phyloP scores from a whole-genome alignment of 1,140 invertebrate genomes.

The Drosophila pallidifrons region DNA sequence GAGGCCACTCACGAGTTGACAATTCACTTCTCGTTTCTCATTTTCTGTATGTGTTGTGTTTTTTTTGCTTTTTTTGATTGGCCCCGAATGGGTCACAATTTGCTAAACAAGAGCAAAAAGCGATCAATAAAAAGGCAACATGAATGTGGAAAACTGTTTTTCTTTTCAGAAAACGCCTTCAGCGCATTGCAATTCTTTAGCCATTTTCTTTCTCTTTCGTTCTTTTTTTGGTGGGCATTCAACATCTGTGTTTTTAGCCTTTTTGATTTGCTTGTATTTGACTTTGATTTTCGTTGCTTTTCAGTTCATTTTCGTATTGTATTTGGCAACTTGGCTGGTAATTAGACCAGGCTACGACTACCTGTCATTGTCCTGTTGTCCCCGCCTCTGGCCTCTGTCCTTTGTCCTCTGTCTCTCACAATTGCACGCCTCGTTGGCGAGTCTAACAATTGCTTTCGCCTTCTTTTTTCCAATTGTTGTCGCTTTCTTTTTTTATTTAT shows the following conservation, averaged over 20 bases:
- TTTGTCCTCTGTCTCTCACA: background rate
- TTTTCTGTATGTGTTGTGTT: no score
- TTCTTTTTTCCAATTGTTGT: conserved; percentile 15
- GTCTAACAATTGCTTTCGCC: background rate
- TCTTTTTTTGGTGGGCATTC: background rate
- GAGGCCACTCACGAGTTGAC: conserved; percentile 8
- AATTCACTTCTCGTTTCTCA: conserved; percentile 5
- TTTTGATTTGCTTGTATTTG: background rate
- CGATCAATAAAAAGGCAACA: conserved; percentile 21
- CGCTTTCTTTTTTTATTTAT: background rate
- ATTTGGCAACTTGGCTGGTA: conserved; percentile 46
- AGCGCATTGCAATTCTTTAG: background rate
- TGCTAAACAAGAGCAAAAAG: conserved; percentile 14
- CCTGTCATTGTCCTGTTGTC: conserved; percentile 41
- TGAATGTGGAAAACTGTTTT: conserved; percentile 7
- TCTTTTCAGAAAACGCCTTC: background rate
- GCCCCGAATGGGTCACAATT: conserved; percentile 23
- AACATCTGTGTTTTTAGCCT: background rate
- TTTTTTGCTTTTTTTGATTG: conserved; percentile 16
- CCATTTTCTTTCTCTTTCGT: background rate
- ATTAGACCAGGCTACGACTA: conserved; percentile 63
- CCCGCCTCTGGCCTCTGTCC: background rate
- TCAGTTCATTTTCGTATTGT: background rate
- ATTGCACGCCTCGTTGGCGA: conserved; percentile 15
- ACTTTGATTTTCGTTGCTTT: background rate